phyloP scores from a whole-genome alignment of 2,888 invertebrate genomes.

The Amiota communis region DNA sequence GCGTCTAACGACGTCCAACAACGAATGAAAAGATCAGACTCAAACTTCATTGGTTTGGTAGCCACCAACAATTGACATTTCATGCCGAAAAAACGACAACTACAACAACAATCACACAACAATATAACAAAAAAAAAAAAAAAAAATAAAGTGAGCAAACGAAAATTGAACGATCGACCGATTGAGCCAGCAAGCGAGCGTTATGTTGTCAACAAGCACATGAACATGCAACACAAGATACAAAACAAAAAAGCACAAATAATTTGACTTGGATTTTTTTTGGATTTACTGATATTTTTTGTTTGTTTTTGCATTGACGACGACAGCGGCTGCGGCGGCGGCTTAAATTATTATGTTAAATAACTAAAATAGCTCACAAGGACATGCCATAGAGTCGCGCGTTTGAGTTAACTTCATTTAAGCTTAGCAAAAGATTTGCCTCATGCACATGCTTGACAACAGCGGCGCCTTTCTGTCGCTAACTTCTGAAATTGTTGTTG shows the following conservation, averaged over 20 bases:
- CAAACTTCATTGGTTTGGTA: slow-evolving; percentile 21
- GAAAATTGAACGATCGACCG: slow-evolving; percentile 52
- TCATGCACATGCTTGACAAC: neutral
- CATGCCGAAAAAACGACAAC: slow-evolving; percentile 57
- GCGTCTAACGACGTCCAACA: neutral
- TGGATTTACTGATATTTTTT: slow-evolving; percentile 39
- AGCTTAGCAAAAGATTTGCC: neutral
- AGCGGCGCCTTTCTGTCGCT: neutral
- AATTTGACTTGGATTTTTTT: slow-evolving; percentile 25
- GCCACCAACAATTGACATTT: slow-evolving; percentile 57
- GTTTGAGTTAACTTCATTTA: neutral
- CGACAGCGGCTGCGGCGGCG: neutral
- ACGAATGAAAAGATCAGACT: slow-evolving; percentile 8
- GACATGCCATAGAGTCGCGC: slow-evolving; percentile 49
- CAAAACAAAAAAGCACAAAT: slow-evolving; percentile 12
- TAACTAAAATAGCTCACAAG: slow-evolving; percentile 64
- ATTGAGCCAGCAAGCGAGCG: neutral
- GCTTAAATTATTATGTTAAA: slow-evolving; percentile 63
- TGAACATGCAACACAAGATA: neutral
- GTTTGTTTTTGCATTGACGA: slow-evolving; percentile 29
- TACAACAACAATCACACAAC: slow-evolving; percentile 30
- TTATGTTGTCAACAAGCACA: slow-evolving; percentile 8
- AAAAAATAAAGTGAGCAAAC: slow-evolving; percentile 46
- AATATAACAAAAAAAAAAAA: slow-evolving; percentile 35
- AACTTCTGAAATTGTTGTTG: neutral